Evolutionary conservation across 2,888 invertebrate genomes (phyloP).

Genomic region (Hydroisotoma schaefferi): DNA sequence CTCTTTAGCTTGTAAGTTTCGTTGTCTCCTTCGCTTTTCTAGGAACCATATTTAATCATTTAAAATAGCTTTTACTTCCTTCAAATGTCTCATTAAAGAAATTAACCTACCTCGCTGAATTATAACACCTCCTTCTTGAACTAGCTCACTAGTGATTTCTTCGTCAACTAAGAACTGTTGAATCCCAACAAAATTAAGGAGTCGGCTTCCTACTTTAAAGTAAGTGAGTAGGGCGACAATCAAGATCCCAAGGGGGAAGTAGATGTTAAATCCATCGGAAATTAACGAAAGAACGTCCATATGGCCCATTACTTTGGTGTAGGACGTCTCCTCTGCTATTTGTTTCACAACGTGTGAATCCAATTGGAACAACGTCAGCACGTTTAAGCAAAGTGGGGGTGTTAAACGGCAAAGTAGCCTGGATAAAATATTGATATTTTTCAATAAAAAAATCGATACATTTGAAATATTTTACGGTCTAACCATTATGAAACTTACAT

Average conservation of each 20-base stretch:
- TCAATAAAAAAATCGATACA: neutral
- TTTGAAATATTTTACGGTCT: slow-evolving; percentile 1
- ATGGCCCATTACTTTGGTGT: slow-evolving; percentile 98
- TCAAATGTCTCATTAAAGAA: neutral
- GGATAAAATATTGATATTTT: slow-evolving; percentile 7
- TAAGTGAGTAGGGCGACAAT: slow-evolving; percentile 89
- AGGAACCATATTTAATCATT: too few relatives aligned
- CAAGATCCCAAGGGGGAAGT: slow-evolving; percentile 96
- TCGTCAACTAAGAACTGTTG: slow-evolving; percentile 92
- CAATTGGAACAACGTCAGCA: slow-evolving; percentile 94
- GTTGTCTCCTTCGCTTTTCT: too few relatives aligned
- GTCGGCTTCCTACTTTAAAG: slow-evolving; percentile 85
- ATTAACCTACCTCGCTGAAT: neutral
- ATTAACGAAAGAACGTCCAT: slow-evolving; percentile 97
- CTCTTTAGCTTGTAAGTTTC: too few relatives aligned
- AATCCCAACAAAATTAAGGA: slow-evolving; percentile 86
- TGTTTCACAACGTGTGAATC: slow-evolving; percentile 88
- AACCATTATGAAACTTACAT: slow-evolving; percentile 61
- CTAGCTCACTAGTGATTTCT: slow-evolving; percentile 55
- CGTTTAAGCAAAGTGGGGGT: slow-evolving; percentile 97
- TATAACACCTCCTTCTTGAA: neutral
- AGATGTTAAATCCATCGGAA: slow-evolving; percentile 97
- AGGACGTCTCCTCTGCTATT: slow-evolving; percentile 76
- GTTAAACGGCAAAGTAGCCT: slow-evolving; percentile 87
- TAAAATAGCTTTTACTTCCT: too few relatives aligned